Conservation (phyloP, 1,140 invertebrate species). For the Halotydeus destructor region DNA sequence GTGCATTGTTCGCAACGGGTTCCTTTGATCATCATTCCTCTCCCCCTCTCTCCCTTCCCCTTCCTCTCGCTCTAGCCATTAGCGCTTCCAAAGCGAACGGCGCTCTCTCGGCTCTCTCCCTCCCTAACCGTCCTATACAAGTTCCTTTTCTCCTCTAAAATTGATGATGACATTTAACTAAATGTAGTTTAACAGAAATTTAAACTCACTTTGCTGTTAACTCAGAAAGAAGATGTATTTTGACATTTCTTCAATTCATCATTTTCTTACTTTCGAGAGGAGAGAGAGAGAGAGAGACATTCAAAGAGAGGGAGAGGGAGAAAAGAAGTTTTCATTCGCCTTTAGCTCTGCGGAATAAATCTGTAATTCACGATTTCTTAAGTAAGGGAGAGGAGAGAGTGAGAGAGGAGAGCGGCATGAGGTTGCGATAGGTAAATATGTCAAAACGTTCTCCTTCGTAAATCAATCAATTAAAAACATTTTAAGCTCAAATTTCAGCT, state of each 20-base stretch:
- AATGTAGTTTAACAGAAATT: not conserved
- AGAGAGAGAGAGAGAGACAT: not conserved
- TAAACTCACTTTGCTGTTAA: not conserved
- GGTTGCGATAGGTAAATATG: too few relatives aligned
- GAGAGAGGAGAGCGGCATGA: too few relatives aligned
- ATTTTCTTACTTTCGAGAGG: not conserved
- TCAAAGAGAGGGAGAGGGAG: too few relatives aligned
- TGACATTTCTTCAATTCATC: not conserved
- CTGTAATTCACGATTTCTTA: too few relatives aligned
- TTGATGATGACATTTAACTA: not conserved
- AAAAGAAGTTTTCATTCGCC: too few relatives aligned
- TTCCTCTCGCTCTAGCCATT: not conserved
- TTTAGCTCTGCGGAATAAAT: too few relatives aligned
- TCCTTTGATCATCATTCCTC: not conserved
- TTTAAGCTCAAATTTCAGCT: too few relatives aligned
- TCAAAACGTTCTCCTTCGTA: too few relatives aligned
- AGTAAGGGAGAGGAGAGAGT: too few relatives aligned
- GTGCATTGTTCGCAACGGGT: not conserved
- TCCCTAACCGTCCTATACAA: not conserved
- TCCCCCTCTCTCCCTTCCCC: not conserved
- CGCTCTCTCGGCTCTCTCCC: not conserved
- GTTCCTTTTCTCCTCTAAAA: not conserved
- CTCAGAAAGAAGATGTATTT: not conserved
- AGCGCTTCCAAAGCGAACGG: not conserved
- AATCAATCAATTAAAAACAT: too few relatives aligned